Evolutionary conservation across 2,797 vertebrate genomes (phyloP).

Genomic region (Selene dorsalis): DNA sequence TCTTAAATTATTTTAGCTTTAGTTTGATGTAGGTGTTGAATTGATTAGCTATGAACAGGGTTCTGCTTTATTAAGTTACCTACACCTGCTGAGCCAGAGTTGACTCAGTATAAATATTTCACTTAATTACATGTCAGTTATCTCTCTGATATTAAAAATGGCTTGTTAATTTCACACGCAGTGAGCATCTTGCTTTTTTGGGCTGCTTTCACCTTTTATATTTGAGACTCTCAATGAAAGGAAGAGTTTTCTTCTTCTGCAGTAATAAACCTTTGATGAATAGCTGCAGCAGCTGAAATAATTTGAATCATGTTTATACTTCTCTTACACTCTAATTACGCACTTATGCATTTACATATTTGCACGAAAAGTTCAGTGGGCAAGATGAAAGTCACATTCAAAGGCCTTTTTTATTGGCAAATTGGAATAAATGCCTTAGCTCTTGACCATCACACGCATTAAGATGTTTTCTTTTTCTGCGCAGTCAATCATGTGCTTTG

Average conservation of each 20-base stretch:
- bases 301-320: conserved; percentile 67
- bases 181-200: conserved; percentile 17
- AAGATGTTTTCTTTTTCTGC: conserved; percentile 82
- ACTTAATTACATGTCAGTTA: conserved; percentile 32
- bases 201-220: conserved; percentile 3
- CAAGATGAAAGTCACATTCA: conserved; percentile 65
- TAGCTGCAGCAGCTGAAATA: conserved; percentile 42
- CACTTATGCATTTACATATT: conserved; percentile 65
- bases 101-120: conserved; percentile 33
- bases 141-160: conserved; percentile 29
- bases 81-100: conserved; percentile 50
- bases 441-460: conserved; percentile 74
- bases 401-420: conserved; percentile 68
- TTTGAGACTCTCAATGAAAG: conserved; percentile 26
- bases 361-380: conserved; percentile 47
- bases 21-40: conserved; percentile 59
- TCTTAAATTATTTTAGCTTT: conserved; percentile 65
- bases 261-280: conserved; percentile 59
- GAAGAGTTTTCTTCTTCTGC: conserved; percentile 28
- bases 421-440: conserved; percentile 73
- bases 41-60: conserved; percentile 40
- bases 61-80: conserved; percentile 43
- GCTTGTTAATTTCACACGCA: conserved; percentile 21
- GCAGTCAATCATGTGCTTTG: conserved; percentile 84
- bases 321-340: conserved; percentile 69